Evolutionary conservation across 2,888 invertebrate species (phyloP), one percentile per base, ranked within the genome.

Genomic region (Dermolepida albohirtum): DNA sequence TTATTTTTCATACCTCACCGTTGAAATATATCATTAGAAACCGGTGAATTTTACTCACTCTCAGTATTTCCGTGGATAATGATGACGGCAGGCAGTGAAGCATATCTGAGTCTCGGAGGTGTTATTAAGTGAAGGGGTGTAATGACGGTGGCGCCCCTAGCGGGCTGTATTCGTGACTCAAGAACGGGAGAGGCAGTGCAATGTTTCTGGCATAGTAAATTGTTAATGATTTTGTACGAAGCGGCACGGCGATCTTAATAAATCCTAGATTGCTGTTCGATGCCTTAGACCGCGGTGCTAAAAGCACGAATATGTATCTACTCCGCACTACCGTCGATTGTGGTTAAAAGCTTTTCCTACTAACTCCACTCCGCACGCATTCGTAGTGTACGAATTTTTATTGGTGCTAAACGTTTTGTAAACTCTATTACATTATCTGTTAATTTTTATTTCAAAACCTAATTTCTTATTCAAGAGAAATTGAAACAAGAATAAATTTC

Each of bases 121-220:
- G 70, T 71, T 72, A 70, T 73, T 73, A 72, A 71, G 70, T 71
- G 68, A 73, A 73, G 71, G 73, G 73, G 73, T 73, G 72, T 71
- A 69, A 73, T 73, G 73, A 73, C 71, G 68, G 72, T 71, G 70
- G 70, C 72, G 72, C 73, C 72, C 70, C 72, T 54, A 73, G 73
- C 71, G 72, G 69, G 70, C 72, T 67, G 68, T 71, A 72, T 67
- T 73, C 72, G 71, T 73, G 73, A 73, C 71, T 62, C 59, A 47
- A 62, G 59, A 62, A 47, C 47, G 34, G 59, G 59, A 49, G 59
- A 62, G 59, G 4, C 10, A 34, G 6, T 47, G 59, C 47, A 62
- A 62, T 62, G 59, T 62, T 62, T 62, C 59, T 62, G 47, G 29
- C 16, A 47, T 62, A 17, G 59, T 62, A 62, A 62, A 62, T 62